Conservation (phyloP, 2,888 invertebrate genomes). For the Polietes domitor region DNA sequence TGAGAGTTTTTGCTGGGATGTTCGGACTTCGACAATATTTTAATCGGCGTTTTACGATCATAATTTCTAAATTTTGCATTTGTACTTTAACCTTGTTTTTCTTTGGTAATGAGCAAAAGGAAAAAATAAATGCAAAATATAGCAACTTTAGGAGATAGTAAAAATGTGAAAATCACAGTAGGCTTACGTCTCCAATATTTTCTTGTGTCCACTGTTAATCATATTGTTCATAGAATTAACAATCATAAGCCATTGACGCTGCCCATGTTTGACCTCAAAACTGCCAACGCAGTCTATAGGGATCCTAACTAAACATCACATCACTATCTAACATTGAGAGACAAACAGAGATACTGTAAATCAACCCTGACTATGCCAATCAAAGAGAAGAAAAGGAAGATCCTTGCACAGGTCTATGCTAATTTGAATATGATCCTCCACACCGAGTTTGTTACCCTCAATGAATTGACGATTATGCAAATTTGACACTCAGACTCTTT, state of each 20-base stretch:
- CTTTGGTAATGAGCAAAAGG: too few relatives aligned
- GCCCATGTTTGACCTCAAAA: not conserved
- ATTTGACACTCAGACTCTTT: not conserved
- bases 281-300: too few relatives aligned
- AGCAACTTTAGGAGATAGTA: too few relatives aligned
- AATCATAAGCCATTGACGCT: not conserved
- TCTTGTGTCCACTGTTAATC: too few relatives aligned
- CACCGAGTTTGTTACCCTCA: not conserved
- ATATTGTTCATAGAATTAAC: not conserved
- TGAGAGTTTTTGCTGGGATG: too few relatives aligned
- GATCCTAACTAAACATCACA: constrained; percentile 3
- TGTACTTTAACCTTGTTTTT: too few relatives aligned
- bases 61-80: too few relatives aligned
- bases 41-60: too few relatives aligned
- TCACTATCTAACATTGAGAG: not conserved
- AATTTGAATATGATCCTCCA: not conserved
- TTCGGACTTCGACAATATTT: too few relatives aligned
- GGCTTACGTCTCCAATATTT: too few relatives aligned
- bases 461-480: not conserved
- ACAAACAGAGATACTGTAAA: not conserved
- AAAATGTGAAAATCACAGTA: too few relatives aligned
- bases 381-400: not conserved
- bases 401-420: not conserved
- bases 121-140: too few relatives aligned
- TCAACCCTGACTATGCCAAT: not conserved